Evolutionary conservation across 23 tunicate genomes (phyloP), one percentile per base, ranked within the genome.

Genomic region (Botrylloides violaceus): DNA sequence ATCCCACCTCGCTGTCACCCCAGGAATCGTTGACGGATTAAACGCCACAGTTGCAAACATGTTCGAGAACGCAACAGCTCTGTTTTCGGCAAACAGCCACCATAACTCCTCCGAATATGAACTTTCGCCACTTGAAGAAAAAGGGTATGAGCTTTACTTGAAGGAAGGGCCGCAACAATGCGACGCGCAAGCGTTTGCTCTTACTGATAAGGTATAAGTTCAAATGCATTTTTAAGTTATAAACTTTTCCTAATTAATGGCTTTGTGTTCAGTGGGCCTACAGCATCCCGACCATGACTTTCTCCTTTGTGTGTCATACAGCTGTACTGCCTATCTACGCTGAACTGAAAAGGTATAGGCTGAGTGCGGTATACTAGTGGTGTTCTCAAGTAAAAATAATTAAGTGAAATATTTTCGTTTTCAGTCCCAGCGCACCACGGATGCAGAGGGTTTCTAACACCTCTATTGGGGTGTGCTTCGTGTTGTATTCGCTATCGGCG

Each of bases 221-320:
- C 2, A 58, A 72, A 72, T 18, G 9, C 33, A 18, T 5, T 18
- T 1, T 79, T 29, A 18, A 4, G 25, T 60, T 23, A n/a, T 60
- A 29, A 23, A 22, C 65, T 60, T 60, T 24, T 60, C n/a, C n/a
- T n/a, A n/a, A n/a, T n/a, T n/a, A n/a, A n/a, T 1, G 9, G 43
- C 15, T 32, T 29, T 71, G 49, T 35, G 60, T 19, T 87, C 81
- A 90, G 97, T 90, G 97, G 97, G 91, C 80, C 5, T 95, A 95
- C 80, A 79, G 87, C 78, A 75, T 95, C 43, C 99, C 99, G 7
- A 95, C 99, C 21, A 95, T 95, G 99, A 95, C 99, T 2, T 95
- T 95, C 70, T 83, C 92, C 22, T 95, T 95, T 37, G 99, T 95
- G 36, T 95, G 99, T 39, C 99, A 95, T 66, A 95, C 99, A 4